phyloP scores from a whole-genome alignment of 2,888 invertebrate genomes.

The Lasius platythorax region DNA sequence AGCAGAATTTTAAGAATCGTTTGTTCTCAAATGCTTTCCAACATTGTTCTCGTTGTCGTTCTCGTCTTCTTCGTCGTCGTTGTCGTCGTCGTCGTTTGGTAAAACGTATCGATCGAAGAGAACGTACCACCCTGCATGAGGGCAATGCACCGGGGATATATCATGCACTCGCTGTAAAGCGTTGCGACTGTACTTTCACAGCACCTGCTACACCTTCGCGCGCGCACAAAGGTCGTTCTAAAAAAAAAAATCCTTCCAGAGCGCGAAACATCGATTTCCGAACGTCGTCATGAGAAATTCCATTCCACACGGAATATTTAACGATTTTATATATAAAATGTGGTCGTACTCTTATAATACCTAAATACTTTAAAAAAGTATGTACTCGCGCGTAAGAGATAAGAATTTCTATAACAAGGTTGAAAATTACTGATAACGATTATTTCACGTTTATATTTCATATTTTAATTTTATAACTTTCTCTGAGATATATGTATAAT shows the following conservation, averaged over 20 bases:
- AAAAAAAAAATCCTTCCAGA: conserved; percentile 34
- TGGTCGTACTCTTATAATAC: neutral
- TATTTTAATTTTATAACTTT: neutral
- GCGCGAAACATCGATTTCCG: conserved; percentile 40
- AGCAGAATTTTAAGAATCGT: neutral
- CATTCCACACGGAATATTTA: neutral
- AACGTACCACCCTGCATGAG: conserved; percentile 71
- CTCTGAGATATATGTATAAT: neutral
- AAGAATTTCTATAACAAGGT: neutral
- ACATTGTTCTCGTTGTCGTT: conserved; percentile 33
- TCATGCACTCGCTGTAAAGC: conserved; percentile 74
- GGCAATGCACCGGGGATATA: conserved; percentile 74
- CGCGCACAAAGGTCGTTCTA: conserved; percentile 40
- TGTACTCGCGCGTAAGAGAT: neutral
- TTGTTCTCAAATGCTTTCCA: conserved; percentile 8
- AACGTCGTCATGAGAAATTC: conserved; percentile 32
- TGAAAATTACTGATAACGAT: neutral
- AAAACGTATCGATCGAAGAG: conserved; percentile 73
- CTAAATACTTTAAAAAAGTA: neutral
- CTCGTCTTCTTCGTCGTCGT: conserved; percentile 39
- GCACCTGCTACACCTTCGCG: conserved; percentile 52
- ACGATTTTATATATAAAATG: neutral
- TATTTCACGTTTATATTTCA: conserved; percentile 17
- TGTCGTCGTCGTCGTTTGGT: conserved; percentile 65
- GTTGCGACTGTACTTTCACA: conserved; percentile 59